Evolutionary conservation across 2,113 vertebrate genomes (phyloP), one percentile per base, ranked within the genome.

Genomic region (Callionymus lyra): DNA sequence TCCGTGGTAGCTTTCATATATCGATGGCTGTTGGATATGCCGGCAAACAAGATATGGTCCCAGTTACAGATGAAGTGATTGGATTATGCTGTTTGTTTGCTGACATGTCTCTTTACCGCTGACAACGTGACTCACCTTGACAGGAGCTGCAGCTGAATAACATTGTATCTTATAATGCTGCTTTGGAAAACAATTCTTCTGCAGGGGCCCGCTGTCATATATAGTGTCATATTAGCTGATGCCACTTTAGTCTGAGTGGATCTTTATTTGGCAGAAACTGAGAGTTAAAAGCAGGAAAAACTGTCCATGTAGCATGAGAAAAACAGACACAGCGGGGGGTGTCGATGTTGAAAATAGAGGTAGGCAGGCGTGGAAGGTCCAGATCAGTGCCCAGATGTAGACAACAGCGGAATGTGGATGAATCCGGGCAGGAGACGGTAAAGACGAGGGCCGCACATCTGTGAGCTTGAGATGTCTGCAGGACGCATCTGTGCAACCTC

Each of bases 331-430:
- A 36, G 36, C 32, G 38, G 54, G 36, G 12, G 15, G 19, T 31
- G 47, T 44, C 31, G 37, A 17, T 51, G 55, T 45, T 40, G 50
- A 52, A 38, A 56, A 52, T 42, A 2, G 19, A 44, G 31, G 14
- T 41, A 41, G 53, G 27, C 43, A 61, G 47, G 51, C 45, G 48
- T 56, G 19, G 54, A 57, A 27, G 8, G 21, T 27, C 21, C 21
- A 27, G 21, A 27, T 55, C 16, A 41, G 59, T 66, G 54, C 70
- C 74, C 68, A 80, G 77, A 74, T 80, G 80, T 59, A 71, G 53
- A 64, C 53, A 65, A 44, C 68, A 63, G 53, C 62, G 74, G 79
- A 78, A 80, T 82, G 76, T 36, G 57, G 64, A 51, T 74, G 60
- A 77, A 45, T 63, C 71, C 31, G 54, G 51, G 60, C 65, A 50